Percentiles rank a stretch among this genome's conserved stretches.
Evolutionary conservation across 2,113 vertebrate genomes (phyloP).

Genomic region (Microtus richardsoni): DNA sequence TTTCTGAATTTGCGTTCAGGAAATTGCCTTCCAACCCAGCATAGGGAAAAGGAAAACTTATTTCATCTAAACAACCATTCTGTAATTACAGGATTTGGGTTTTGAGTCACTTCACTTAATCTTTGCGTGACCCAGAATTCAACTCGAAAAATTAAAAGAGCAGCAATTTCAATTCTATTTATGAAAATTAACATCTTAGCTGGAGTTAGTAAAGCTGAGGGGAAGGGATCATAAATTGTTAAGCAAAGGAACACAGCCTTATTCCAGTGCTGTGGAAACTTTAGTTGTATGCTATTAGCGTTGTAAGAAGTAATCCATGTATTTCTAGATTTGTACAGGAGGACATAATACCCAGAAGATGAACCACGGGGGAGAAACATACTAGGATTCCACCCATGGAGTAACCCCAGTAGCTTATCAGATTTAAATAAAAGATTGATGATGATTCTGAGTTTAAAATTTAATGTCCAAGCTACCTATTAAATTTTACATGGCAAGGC

Average conservation of each 20-base stretch:
- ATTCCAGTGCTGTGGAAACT: not conserved
- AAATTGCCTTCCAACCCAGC: slow-evolving; percentile 18
- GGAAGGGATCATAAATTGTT: not conserved
- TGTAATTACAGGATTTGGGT: slow-evolving; percentile 64
- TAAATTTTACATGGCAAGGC: slow-evolving; percentile 71
- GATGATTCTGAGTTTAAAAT: slow-evolving; percentile 75
- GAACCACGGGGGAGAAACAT: not conserved
- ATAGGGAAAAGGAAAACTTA: slow-evolving; percentile 2
- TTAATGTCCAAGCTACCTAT: slow-evolving; percentile 70
- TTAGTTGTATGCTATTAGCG: not conserved
- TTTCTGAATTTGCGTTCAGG: slow-evolving; percentile 46
- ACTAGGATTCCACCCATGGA: not conserved
- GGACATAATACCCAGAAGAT: not conserved
- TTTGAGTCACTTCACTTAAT: slow-evolving; percentile 72
- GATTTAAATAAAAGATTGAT: slow-evolving; percentile 80
- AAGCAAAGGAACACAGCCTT: slow-evolving; percentile 13
- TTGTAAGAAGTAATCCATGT: slow-evolving; percentile 7
- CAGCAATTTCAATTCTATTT: slow-evolving; percentile 53
- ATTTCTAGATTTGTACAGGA: slow-evolving; percentile 14
- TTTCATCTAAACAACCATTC: slow-evolving; percentile 40
- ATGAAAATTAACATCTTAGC: slow-evolving; percentile 55
- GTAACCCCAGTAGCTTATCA: slow-evolving; percentile 54
- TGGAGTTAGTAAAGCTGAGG: slow-evolving; percentile 20
- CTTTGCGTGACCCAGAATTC: slow-evolving; percentile 73
- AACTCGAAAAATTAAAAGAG: slow-evolving; percentile 68